Evolutionary conservation across 2,113 vertebrate genomes (phyloP), one percentile per base, ranked within the genome.

Genomic region (Eretmochelys imbricata): DNA sequence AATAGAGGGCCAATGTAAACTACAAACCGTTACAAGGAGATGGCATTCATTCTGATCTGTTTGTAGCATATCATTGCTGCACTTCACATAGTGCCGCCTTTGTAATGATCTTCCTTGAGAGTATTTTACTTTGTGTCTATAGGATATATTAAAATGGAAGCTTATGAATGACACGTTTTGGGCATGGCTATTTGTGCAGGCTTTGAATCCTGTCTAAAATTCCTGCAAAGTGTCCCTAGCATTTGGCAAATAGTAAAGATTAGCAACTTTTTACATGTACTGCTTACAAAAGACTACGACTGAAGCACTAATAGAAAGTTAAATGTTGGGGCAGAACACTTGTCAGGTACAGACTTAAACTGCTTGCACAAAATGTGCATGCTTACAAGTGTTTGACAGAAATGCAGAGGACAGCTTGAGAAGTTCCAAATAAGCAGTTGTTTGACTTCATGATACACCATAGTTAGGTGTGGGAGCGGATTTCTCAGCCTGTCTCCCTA

Each of bases 171-270:
- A 65, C 1, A 0, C 2, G 2, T 78, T 83, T 88, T 79, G 78
- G 38, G 9, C 11, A 85, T 35, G 57, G 51, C 1, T 0, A 0
- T 57, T 90, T 5, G 35, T 84, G 22, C 27, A 31, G 84, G n/a
- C 4, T 84, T 38, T 54, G 46, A 1, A 46, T 93, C 80, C 29
- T 80, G 22, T 93, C 72, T 79, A 59, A 50, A 29, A 13, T 1
- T 92, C 27, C 24, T 90, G 82, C 54, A 49, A 89, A 89, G 87
- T 31, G 38, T 5, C 42, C 72, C 13, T 55, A 6, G 46, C 83
- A n/a, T 82, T 89, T 76, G 54, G 55, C 31, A 90, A 55, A 51
- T 62, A 87, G 19, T 54, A 88, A 88, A 62, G 29, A 4, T 89
- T 82, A 69, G 17, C 78, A 76, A 51, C 49, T 80, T 1, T 17